Conservation (phyloP, 2,888 invertebrate species). For the Campoletis raptor region DNA sequence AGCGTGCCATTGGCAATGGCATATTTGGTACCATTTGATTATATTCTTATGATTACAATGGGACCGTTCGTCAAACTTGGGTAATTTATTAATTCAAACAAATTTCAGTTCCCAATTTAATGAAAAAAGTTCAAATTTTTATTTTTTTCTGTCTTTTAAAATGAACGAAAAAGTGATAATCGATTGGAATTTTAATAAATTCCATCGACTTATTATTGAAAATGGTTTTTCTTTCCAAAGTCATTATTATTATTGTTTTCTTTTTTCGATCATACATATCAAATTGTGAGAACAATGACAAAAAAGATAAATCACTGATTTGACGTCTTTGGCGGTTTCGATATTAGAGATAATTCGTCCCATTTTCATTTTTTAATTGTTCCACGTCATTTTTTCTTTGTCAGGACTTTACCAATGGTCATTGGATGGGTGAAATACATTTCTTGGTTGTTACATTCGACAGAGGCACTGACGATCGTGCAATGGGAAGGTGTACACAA, state of each 20-base stretch:
- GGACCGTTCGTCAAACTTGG: constrained; percentile 93
- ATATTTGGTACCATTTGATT: constrained; percentile 94
- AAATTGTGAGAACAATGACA: not conserved
- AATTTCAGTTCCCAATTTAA: not conserved
- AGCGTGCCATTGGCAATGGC: constrained; percentile 93
- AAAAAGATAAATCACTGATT: not conserved
- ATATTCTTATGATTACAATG: constrained; percentile 94
- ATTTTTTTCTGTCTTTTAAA: too few relatives aligned
- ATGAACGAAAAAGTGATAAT: too few relatives aligned
- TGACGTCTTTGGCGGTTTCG: not conserved
- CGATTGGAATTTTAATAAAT: too few relatives aligned
- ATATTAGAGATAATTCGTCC: not conserved
- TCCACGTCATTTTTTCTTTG: constrained; percentile 73
- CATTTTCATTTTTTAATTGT: not conserved
- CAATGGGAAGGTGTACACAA: constrained; percentile 93
- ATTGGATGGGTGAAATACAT: constrained; percentile 92
- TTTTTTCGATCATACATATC: too few relatives aligned
- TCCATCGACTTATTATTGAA: too few relatives aligned
- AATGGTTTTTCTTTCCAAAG: too few relatives aligned
- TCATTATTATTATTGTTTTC: too few relatives aligned
- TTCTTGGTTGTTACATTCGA: constrained; percentile 95
- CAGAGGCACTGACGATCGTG: constrained; percentile 92
- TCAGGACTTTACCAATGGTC: constrained; percentile 89
- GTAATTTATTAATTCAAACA: constrained; percentile 84
- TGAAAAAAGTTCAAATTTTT: not conserved